Evolutionary conservation across 1,140 invertebrate species (phyloP).

Genomic region (Amyelois transitella): DNA sequence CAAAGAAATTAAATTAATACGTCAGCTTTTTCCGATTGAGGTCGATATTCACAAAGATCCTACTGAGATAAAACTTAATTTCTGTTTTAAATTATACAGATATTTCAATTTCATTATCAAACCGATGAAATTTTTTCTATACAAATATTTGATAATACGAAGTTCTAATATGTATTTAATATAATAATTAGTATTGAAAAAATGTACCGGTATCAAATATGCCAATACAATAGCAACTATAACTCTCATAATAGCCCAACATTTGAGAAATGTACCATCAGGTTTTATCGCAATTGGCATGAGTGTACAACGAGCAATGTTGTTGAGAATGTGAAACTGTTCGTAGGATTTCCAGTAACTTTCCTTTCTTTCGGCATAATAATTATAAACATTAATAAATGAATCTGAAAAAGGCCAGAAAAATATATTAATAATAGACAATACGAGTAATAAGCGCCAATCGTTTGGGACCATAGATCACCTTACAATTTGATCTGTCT

Average conservation of each 20-base stretch:
- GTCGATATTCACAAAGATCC: no score
- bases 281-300: conserved; percentile 65
- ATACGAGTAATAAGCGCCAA: no score
- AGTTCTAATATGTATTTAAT: not conserved
- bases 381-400: conserved; percentile 52
- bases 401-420: conserved; percentile 66
- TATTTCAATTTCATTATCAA: no score
- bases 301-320: conserved; percentile 51
- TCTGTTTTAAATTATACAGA: no score
- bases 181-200: not conserved
- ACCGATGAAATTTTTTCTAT: no score
- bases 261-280: conserved; percentile 60
- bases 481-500: no score
- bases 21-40: no score
- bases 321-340: conserved; percentile 47
- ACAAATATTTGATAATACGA: not conserved
- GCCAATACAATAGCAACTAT: conserved; percentile 43
- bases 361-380: conserved; percentile 48
- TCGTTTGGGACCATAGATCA: no score
- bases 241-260: conserved; percentile 58
- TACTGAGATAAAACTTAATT: no score
- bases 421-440: no score
- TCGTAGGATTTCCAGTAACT: conserved; percentile 55
- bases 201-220: conserved; percentile 54
- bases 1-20: not conserved